phyloP scores from a whole-genome alignment of 2,888 invertebrate species.

The Microchrysa polita region DNA sequence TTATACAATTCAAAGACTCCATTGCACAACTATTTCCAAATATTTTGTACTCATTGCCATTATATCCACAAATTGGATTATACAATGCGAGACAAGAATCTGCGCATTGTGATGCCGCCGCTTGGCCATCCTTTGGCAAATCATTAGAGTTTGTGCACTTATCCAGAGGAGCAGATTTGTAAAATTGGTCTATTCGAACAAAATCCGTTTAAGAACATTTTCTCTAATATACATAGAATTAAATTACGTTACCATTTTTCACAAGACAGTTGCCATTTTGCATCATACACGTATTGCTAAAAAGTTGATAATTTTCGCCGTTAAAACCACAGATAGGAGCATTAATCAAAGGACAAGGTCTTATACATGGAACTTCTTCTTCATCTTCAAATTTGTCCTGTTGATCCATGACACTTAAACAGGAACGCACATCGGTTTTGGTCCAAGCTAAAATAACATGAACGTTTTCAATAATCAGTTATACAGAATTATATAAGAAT shows the following conservation, averaged over 20 bases:
- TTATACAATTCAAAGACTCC: conserved; percentile 16
- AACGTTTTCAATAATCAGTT: too few species aligned
- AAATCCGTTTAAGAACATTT: not conserved
- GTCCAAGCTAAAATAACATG: too few species aligned
- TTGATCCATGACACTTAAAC: not conserved
- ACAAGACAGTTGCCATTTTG: conserved; percentile 33
- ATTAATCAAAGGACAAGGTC: not conserved
- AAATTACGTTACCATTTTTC: conserved; percentile 22
- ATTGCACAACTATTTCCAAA: conserved; percentile 7
- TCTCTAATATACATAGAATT: not conserved
- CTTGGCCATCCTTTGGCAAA: not conserved
- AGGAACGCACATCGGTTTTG: not conserved
- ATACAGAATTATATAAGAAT: too few species aligned
- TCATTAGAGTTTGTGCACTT: not conserved
- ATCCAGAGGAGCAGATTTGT: not conserved
- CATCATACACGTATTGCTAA: conserved; percentile 43
- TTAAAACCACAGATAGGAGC: conserved; percentile 43
- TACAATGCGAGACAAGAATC: not conserved
- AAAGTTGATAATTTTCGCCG: conserved; percentile 43
- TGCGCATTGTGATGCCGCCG: not conserved
- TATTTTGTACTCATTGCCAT: conserved; percentile 10
- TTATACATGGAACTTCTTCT: not conserved
- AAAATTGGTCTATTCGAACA: not conserved
- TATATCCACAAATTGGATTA: conserved; percentile 26
- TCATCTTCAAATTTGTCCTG: not conserved